Conservation (phyloP, 2,113 vertebrate genomes). For the Silurus asotus region DNA sequence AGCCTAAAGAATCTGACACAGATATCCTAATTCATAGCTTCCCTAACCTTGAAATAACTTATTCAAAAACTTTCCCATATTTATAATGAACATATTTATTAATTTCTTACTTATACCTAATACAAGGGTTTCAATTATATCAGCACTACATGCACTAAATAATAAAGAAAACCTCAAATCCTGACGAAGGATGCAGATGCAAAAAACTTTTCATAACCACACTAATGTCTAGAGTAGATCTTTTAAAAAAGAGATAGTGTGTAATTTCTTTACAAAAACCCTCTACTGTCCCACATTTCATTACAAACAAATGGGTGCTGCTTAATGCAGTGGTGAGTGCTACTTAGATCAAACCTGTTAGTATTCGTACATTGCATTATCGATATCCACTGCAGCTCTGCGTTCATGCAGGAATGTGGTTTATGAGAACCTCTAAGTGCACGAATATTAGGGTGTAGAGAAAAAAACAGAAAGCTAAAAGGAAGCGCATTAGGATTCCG, state of each 20-base stretch:
- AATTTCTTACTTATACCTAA: background rate
- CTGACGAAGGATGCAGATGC: background rate
- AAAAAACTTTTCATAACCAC: background rate
- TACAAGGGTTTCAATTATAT: background rate
- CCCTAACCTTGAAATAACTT: background rate
- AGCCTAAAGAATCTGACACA: background rate
- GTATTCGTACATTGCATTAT: constrained; percentile 49
- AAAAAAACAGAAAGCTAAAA: background rate
- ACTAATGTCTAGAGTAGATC: background rate
- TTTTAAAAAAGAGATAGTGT: constrained; percentile 17
- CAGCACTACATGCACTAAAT: background rate
- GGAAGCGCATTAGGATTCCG: background rate
- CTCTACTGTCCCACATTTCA: constrained; percentile 30
- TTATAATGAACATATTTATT: background rate
- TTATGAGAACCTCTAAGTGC: constrained; percentile 8
- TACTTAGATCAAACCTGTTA: constrained; percentile 70
- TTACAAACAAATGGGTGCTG: constrained; percentile 22
- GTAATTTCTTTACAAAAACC: constrained; percentile 34
- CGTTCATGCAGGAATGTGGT: background rate
- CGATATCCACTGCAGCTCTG: constrained; percentile 1
- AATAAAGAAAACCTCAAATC: background rate
- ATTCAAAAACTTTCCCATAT: background rate
- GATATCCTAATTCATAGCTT: background rate
- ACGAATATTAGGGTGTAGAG: background rate
- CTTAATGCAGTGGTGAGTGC: constrained; percentile 60